These are phyloP conservation scores for Harpagus bidentatus DNA, from an alignment of 2,113 vertebrate species.

Conservation along the genomic window DNA sequence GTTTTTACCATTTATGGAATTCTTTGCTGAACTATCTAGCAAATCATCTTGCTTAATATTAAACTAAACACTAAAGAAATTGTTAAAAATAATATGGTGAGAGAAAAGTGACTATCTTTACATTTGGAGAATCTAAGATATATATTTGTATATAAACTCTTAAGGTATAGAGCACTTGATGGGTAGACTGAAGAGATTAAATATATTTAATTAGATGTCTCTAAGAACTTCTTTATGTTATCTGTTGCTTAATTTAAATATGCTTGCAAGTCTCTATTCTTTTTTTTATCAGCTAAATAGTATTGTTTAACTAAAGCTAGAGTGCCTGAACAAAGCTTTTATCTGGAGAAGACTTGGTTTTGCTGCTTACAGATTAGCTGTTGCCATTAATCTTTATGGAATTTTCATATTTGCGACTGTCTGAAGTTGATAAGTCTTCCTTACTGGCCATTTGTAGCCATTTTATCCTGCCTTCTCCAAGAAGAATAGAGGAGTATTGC, in stretches of 20 bases:
- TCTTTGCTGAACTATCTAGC: background rate
- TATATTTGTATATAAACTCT: background rate
- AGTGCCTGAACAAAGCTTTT: background rate
- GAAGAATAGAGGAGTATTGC: background rate
- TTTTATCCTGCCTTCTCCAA: background rate
- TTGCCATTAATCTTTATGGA: background rate
- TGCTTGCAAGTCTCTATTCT: background rate
- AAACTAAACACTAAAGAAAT: background rate
- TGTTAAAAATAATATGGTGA: background rate
- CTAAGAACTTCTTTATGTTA: background rate
- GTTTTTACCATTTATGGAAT: background rate
- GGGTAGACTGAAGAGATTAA: background rate
- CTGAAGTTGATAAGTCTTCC: background rate
- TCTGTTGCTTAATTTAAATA: background rate
- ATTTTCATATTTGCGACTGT: background rate
- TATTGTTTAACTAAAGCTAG: background rate
- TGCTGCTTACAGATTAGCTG: background rate
- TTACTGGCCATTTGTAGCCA: background rate
- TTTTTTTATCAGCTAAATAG: background rate
- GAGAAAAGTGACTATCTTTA: background rate
- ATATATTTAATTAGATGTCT: background rate
- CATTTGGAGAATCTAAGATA: background rate
- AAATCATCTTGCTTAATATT: conserved; percentile 1
- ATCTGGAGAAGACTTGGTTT: background rate
- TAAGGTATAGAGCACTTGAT: background rate